Evolutionary conservation across 2,888 invertebrate genomes (phyloP).

Genomic region (Chrysopilus asiliformis): DNA sequence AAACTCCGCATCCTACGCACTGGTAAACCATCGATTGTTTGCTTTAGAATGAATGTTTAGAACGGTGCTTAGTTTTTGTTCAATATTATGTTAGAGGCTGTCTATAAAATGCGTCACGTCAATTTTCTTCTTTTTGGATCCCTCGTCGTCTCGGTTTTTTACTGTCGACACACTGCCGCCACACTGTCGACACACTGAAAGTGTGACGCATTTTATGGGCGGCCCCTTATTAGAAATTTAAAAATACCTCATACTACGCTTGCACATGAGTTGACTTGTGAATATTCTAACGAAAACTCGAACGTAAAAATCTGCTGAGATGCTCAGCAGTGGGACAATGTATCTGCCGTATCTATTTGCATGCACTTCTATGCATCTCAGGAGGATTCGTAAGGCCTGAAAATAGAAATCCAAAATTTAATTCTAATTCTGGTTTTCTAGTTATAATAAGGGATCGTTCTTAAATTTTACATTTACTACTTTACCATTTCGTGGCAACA

Average conservation of each 20-base stretch:
- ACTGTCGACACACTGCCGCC: too few species aligned
- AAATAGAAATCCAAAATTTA: constrained; percentile 14
- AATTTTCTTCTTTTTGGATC: too few species aligned
- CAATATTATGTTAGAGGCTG: too few species aligned
- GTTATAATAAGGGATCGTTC: too few species aligned
- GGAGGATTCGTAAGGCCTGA: constrained; percentile 80
- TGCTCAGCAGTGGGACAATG: constrained; percentile 76
- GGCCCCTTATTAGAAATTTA: neutral
- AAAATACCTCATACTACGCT: constrained; percentile 61
- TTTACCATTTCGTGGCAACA: constrained; percentile 90
- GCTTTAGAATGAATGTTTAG: constrained; percentile 35
- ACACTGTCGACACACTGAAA: too few species aligned
- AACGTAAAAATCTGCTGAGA: constrained; percentile 95
- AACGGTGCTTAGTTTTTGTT: too few species aligned
- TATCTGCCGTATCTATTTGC: constrained; percentile 89
- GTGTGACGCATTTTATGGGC: too few species aligned
- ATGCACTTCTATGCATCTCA: constrained; percentile 80
- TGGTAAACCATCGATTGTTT: constrained; percentile 80
- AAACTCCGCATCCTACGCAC: constrained; percentile 80
- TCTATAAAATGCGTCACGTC: too few species aligned
- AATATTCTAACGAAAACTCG: constrained; percentile 80
- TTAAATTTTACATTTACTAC: too few species aligned
- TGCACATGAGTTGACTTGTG: constrained; percentile 70
- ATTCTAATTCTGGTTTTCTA: too few species aligned
- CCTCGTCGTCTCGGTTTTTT: too few species aligned